Evolutionary conservation across 2,113 vertebrate genomes (phyloP), one percentile per base, ranked within the genome.

Genomic region (Condylura cristata): DNA sequence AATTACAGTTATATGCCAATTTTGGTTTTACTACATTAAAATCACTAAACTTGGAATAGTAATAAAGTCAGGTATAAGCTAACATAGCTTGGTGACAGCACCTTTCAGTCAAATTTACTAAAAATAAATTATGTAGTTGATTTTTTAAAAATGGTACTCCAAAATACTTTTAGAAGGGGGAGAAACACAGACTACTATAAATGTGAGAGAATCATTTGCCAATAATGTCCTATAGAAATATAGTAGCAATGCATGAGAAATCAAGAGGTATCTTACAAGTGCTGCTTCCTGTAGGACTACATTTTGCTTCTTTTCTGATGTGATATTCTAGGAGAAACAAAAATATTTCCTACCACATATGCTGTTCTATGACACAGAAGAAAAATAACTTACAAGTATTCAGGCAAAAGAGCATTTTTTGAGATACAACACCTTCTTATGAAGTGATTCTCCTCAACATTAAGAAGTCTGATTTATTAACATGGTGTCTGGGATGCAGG

Each of bases 391-490:
- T 82, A 3, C 37, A 90, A 90, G 71, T 13, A 10, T 46, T 82
- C 39, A 41, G 74, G 80, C 66, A 86, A 6, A 34, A 46, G 51
- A 53, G 26, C 34, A 37, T 46, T 86, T 86, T 74, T 53, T 32
- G 28, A 87, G 75, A 80, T 28, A 79, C 6, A 72, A 14, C 28
- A 22, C 46, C 66, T 96, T 48, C 37, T 44, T 72, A 88, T 39
- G 30, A 44, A 82, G 3, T 24, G 70, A 63, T 61, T 89, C 34
- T 71, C 34, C 26, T 70, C 30, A 61, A 68, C 7, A n/a, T 53
- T 28, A 58, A 86, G 75, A 39, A 34, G 39, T 48, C 41, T 86
- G 39, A 76, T 58, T 89, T 90, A 76, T 34, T 95, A 84, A 78
- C 46, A 70, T 0, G 2, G 18, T 3, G 90, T 58, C 65, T 22